A percentile compares a stretch with the other conserved stretches of the same genome.
phyloP scores from a whole-genome alignment of 2,113 vertebrate species.

The Notothenia coriiceps region DNA sequence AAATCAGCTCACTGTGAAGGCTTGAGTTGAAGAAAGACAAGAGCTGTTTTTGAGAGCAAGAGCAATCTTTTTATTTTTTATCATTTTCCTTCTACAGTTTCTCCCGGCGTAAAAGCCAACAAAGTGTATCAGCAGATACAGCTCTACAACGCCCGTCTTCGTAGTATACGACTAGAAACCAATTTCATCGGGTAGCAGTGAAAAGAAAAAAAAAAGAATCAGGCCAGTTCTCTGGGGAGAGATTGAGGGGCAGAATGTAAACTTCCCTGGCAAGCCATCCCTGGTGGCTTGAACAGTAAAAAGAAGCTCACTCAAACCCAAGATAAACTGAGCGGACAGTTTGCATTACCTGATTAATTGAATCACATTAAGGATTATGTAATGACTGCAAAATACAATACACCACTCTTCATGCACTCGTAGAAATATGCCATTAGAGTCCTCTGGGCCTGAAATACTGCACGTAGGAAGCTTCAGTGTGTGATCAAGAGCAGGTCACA shows the following conservation, averaged over 20 bases:
- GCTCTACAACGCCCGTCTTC: conserved; percentile 61
- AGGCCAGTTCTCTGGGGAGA: conserved; percentile 80
- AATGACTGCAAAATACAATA: conserved; percentile 38
- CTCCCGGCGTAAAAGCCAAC: conserved; percentile 60
- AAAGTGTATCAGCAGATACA: conserved; percentile 76
- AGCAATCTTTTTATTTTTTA: conserved; percentile 40
- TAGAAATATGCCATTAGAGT: conserved; percentile 13
- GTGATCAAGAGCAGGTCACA: neutral
- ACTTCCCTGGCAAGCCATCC: conserved; percentile 77
- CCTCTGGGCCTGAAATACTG: neutral
- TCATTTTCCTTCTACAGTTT: conserved; percentile 42
- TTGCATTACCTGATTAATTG: conserved; percentile 70
- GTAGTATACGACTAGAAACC: conserved; percentile 77
- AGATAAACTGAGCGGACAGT: conserved; percentile 69
- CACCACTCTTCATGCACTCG: conserved; percentile 14
- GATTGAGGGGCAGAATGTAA: conserved; percentile 81
- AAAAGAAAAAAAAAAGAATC: conserved; percentile 68
- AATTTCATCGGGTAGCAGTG: conserved; percentile 78
- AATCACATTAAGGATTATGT: conserved; percentile 60
- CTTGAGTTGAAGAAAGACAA: conserved; percentile 45
- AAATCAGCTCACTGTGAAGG: conserved; percentile 22
- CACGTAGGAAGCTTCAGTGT: neutral
- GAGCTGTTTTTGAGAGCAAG: conserved; percentile 43
- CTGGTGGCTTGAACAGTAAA: conserved; percentile 74
- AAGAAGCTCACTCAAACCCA: conserved; percentile 66